phyloP scores from a whole-genome alignment of 2,888 invertebrate genomes.

The Phasia obesa region DNA sequence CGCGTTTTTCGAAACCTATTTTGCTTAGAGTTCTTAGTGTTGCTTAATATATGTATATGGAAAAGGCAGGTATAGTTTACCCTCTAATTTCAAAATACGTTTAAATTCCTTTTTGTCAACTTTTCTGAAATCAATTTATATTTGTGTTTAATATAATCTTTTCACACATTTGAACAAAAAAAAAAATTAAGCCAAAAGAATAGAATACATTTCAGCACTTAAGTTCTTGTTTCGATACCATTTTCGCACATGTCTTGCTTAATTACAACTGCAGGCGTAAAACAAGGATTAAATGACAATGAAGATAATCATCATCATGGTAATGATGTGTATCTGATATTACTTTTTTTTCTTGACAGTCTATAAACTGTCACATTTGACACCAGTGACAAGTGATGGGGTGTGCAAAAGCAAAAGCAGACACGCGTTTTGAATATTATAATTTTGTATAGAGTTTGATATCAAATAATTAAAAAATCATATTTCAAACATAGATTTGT shows the following conservation, averaged over 20 bases:
- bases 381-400: constrained; percentile 32
- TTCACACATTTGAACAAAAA: constrained; percentile 3
- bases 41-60: too few species aligned
- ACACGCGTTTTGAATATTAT: neutral
- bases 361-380: constrained; percentile 53
- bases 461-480: neutral
- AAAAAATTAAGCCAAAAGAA: constrained; percentile 6
- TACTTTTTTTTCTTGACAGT: neutral
- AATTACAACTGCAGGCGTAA: constrained; percentile 4
- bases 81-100: too few species aligned
- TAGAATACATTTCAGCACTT: constrained; percentile 25
- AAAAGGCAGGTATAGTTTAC: too few species aligned
- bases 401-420: constrained; percentile 35
- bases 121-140: neutral
- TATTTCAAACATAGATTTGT: too few species aligned
- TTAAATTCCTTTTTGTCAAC: neutral
- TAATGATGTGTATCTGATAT: constrained; percentile 33
- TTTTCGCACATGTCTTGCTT: constrained; percentile 12
- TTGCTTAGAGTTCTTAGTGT: too few species aligned
- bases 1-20: too few species aligned
- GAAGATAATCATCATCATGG: constrained; percentile 5
- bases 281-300: constrained; percentile 26
- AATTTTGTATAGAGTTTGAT: too few species aligned
- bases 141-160: neutral
- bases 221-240: neutral